These are phyloP conservation scores for Erebia aethiops DNA, from an alignment of 2,888 invertebrate species.

Conservation along the genomic window DNA sequence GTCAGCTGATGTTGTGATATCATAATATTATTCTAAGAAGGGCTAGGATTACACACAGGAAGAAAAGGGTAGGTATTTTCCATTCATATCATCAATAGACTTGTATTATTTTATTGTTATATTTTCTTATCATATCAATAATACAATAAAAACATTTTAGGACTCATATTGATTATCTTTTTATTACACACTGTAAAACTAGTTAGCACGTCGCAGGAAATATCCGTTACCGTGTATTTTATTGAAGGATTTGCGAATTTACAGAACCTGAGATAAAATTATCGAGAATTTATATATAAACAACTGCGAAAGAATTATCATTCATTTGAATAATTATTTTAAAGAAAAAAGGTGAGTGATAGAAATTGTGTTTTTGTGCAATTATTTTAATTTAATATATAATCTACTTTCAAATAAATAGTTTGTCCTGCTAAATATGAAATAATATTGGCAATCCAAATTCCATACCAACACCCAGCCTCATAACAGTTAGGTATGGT, in stretches of 20 bases:
- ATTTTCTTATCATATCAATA: background rate
- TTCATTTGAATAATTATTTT: constrained; percentile 1
- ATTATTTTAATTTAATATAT: too few relatives aligned
- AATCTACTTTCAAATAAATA: too few relatives aligned
- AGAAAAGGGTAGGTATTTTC: too few relatives aligned
- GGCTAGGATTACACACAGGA: too few relatives aligned
- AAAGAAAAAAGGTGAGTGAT: constrained; percentile 28
- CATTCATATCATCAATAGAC: background rate
- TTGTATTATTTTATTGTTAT: background rate
- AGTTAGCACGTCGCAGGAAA: constrained; percentile 26
- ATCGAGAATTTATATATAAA: constrained; percentile 27
- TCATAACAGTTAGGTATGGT: too few relatives aligned
- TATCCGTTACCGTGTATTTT: constrained; percentile 20
- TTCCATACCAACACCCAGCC: too few relatives aligned
- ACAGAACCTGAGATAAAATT: constrained; percentile 11
- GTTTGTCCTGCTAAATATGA: too few relatives aligned
- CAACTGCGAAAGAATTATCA: constrained; percentile 29
- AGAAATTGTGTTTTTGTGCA: too few relatives aligned
- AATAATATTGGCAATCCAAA: too few relatives aligned
- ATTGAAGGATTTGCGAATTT: constrained; percentile 34
- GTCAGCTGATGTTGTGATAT: too few relatives aligned
- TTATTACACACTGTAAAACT: constrained; percentile 4
- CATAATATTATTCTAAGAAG: too few relatives aligned
- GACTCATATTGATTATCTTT: constrained; percentile 9
- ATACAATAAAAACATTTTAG: background rate